Conservation (phyloP, 2,113 vertebrate species). For the Epinephelus cyanopodus region DNA sequence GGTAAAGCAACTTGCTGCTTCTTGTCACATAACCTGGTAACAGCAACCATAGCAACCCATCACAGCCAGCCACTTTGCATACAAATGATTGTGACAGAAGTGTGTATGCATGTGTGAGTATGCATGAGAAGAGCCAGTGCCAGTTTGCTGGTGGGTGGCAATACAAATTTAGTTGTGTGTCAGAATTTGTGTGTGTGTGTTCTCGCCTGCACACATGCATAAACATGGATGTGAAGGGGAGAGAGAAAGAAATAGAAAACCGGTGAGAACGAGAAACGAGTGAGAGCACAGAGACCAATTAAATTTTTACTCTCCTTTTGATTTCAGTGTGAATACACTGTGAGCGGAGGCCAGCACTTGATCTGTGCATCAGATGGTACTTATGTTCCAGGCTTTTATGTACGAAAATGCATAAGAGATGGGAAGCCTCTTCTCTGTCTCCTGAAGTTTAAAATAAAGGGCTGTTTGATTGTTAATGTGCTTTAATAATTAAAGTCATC, state of each 20-base stretch:
- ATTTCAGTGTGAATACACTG: conserved; percentile 60
- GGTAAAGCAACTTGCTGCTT: conserved; percentile 62
- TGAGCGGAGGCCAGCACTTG: conserved; percentile 47
- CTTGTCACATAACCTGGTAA: conserved; percentile 76
- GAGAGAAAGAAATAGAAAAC: conserved; percentile 13
- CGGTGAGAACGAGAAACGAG: conserved; percentile 48
- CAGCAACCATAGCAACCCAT: conserved; percentile 79
- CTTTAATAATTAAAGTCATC: conserved; percentile 30
- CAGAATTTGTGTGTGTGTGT: neutral
- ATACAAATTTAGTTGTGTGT: conserved; percentile 56
- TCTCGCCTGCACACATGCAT: neutral
- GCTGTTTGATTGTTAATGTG: conserved; percentile 29
- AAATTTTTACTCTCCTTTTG: conserved; percentile 62
- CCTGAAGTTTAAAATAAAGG: conserved; percentile 22
- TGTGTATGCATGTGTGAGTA: conserved; percentile 66
- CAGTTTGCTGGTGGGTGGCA: conserved; percentile 75
- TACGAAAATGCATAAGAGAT: conserved; percentile 33
- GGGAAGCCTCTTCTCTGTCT: conserved; percentile 13
- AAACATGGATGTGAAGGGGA: conserved; percentile 12
- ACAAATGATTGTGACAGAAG: conserved; percentile 74
- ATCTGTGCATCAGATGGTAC: conserved; percentile 63
- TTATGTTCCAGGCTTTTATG: conserved; percentile 49
- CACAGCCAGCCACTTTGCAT: conserved; percentile 74
- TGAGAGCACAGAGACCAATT: conserved; percentile 72
- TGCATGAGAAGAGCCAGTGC: conserved; percentile 68